These are phyloP conservation scores for Smittia aterrima DNA, from an alignment of 2,888 invertebrate genomes.

Conservation along the genomic window DNA sequence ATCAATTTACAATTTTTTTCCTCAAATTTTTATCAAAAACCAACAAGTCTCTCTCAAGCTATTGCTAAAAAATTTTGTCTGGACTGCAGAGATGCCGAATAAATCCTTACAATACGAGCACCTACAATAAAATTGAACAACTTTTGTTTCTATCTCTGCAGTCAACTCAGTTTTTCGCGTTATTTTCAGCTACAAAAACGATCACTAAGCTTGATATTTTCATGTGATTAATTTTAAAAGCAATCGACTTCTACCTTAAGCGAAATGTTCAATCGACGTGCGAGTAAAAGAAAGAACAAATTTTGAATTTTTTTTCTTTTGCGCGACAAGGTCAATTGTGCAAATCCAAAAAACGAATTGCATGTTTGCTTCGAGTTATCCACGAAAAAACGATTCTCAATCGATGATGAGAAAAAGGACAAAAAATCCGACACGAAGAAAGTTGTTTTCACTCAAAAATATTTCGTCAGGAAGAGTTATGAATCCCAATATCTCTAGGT, in stretches of 20 bases:
- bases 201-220: conserved; percentile 5
- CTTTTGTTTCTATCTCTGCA: neutral
- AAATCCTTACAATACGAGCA: neutral
- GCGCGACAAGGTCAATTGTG: neutral
- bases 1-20: neutral
- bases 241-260: neutral
- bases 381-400: neutral
- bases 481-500: too few relatives aligned
- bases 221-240: neutral
- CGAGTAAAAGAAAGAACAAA: neutral
- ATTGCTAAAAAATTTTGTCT: neutral
- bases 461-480: neutral
- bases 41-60: neutral
- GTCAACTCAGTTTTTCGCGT: neutral
- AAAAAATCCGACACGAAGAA: neutral
- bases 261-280: neutral
- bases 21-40: neutral
- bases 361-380: neutral
- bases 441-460: conserved; percentile 6
- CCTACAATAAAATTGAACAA: conserved; percentile 8
- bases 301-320: too few relatives aligned
- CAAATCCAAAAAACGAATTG: neutral
- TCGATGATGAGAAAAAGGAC: neutral
- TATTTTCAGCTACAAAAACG: neutral
- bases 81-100: neutral